Conservation (phyloP, 2,113 vertebrate genomes). For the Sphaerodactylus townsendi region DNA sequence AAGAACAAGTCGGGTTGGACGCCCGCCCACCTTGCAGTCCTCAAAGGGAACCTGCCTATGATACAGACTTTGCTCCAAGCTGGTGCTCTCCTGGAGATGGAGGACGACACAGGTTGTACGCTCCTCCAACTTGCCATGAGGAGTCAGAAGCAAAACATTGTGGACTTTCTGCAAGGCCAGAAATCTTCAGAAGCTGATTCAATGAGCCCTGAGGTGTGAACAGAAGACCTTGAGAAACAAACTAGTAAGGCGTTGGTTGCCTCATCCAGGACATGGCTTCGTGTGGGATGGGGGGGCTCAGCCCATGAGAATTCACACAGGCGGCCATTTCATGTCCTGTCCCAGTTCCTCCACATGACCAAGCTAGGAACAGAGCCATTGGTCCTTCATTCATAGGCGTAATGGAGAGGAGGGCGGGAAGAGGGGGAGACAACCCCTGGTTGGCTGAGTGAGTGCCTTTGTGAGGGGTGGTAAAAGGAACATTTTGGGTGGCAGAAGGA, state of each 20-base stretch:
- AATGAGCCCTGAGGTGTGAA: rapidly evolving
- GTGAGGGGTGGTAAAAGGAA: neutral
- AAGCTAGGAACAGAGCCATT: neutral
- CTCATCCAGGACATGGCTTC: no score
- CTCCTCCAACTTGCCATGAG: conserved; percentile 76
- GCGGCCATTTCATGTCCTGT: neutral
- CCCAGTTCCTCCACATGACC: neutral
- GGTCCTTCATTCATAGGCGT: neutral
- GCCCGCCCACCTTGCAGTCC: conserved; percentile 80
- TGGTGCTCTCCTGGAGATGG: conserved; percentile 61
- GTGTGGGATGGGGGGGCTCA: no score
- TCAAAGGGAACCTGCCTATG: conserved; percentile 75
- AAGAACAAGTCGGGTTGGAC: conserved; percentile 75
- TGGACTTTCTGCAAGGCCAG: conserved; percentile 66
- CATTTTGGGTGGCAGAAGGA: no score
- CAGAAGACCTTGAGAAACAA: neutral
- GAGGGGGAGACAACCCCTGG: no score
- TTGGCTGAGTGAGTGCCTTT: neutral
- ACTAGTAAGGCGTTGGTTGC: neutral
- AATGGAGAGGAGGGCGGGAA: no score
- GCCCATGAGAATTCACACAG: neutral
- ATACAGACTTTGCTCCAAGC: conserved; percentile 80
- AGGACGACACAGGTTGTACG: conserved; percentile 72
- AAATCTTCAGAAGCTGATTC: rapidly evolving
- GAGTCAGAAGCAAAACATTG: conserved; percentile 69